Base-by-base conservation (phyloP, 2,797 vertebrate genomes). In the Gobio occitaniae region DNA sequence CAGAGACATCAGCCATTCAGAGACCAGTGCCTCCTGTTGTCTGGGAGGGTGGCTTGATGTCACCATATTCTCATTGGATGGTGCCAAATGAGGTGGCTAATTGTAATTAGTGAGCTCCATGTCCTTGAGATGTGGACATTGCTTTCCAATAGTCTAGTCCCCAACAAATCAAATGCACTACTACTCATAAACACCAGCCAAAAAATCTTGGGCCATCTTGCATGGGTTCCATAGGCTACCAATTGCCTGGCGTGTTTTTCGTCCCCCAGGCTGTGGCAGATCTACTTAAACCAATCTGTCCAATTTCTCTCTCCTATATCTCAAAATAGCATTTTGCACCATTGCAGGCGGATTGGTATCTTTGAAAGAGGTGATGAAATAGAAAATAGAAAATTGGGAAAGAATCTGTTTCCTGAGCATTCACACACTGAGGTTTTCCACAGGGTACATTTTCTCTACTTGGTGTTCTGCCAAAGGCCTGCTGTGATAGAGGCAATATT, bases 41-140 rank as follows among this genome's bases (percentile, higher is more conserved):
- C 52, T 47, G 21, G n/a, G 44, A 77, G 38, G 68, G 68, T 72
- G 83, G 66, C 47, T 47, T 66, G 66, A 54, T 47, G 83, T 56
- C 86, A 72, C n/a, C 36, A 78, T 68, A 80, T 71, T 32, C 66
- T 36, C n/a, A 65, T 48, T 79, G 76, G 66, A 77, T 32, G 56
- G 17, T 61, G 78, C 80, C 71, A 83, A 81, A 32, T 56, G 63
- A 80, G 85, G 83, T 80, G 87, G 72, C 91, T 88, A 89, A 86
- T 69, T 87, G 86, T 87, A 86, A 91, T 90, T 91, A 90, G 78
- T n/a, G 78, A 81, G 84, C 87, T 89, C n/a, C 85, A 80, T 91
- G 91, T 92, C 89, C 91, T 92, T 91, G 88, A 86, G 79, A 80
- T 86, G 87, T 91, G 80, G 83, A 90, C 56, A 21, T 77, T 88